Conservation (phyloP, 2,113 vertebrate species). For the Cichladusa arquata region DNA sequence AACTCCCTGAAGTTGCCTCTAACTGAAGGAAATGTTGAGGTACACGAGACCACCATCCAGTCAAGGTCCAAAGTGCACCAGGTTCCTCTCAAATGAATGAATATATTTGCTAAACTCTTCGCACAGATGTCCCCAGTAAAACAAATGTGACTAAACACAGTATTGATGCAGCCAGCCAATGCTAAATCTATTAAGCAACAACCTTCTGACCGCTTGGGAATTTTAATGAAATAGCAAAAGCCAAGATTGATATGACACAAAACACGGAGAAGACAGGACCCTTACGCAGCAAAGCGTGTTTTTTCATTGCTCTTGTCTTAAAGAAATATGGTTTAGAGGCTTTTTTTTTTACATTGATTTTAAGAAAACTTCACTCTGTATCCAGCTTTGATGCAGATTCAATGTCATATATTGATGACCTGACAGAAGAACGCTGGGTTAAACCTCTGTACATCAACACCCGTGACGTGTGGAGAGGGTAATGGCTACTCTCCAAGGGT, state of each 20-base stretch:
- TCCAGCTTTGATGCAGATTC: slow-evolving; percentile 53
- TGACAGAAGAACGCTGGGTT: slow-evolving; percentile 40
- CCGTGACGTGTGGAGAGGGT: slow-evolving; percentile 31
- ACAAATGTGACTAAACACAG: slow-evolving; percentile 64
- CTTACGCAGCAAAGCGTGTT: slow-evolving; percentile 43
- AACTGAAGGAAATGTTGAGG: neutral
- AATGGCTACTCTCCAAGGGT: slow-evolving; percentile 54
- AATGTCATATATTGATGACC: slow-evolving; percentile 48
- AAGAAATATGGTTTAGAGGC: slow-evolving; percentile 61
- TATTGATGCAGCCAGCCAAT: slow-evolving; percentile 59
- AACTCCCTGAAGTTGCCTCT: neutral
- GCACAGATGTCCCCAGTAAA: slow-evolving; percentile 53
- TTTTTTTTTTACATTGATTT: slow-evolving; percentile 53
- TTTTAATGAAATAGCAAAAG: slow-evolving; percentile 69
- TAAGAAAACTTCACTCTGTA: slow-evolving; percentile 52
- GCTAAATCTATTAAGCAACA: slow-evolving; percentile 67
- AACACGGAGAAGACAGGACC: slow-evolving; percentile 46
- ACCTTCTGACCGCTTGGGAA: slow-evolving; percentile 62
- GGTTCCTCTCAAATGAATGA: slow-evolving; percentile 38
- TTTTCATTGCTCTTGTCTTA: slow-evolving; percentile 60
- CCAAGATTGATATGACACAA: slow-evolving; percentile 61
- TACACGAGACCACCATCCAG: neutral
- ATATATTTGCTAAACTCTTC: slow-evolving; percentile 50
- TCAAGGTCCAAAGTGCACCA: slow-evolving; percentile 20
- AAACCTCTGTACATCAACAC: slow-evolving; percentile 58